A percentile compares a stretch with the other conserved stretches of the same genome.
Evolutionary conservation across 2,888 invertebrate genomes (phyloP).

Genomic region (Ischnura elegans): DNA sequence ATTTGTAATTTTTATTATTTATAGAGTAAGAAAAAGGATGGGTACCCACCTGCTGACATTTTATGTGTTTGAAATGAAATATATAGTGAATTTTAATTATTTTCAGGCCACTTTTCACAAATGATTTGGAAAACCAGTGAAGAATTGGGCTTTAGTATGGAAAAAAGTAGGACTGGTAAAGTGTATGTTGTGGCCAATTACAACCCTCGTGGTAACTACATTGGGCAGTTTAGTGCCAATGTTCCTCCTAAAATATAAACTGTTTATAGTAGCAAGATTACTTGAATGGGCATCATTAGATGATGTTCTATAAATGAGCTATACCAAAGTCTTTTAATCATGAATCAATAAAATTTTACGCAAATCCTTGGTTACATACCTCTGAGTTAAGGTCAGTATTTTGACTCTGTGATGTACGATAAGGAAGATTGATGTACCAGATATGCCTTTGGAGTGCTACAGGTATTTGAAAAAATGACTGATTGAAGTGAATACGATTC

Average conservation of each 20-base stretch:
- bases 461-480: slow-evolving; percentile 6
- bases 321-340: slow-evolving; percentile 24
- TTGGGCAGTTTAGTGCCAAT: slow-evolving; percentile 87
- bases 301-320: not conserved
- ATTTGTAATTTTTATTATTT: too few species aligned
- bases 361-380: too few species aligned
- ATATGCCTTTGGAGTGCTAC: not conserved
- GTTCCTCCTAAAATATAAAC: slow-evolving; percentile 80
- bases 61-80: not conserved
- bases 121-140: slow-evolving; percentile 90
- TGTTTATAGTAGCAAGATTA: not conserved
- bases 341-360: not conserved
- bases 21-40: too few species aligned
- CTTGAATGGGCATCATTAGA: not conserved
- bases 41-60: too few species aligned
- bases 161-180: slow-evolving; percentile 86
- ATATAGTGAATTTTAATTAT: not conserved
- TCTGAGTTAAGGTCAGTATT: not conserved
- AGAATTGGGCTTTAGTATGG: slow-evolving; percentile 90
- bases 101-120: slow-evolving; percentile 90
- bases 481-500: not conserved
- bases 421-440: not conserved
- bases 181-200: slow-evolving; percentile 92
- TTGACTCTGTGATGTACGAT: not conserved
- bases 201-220: slow-evolving; percentile 88